These are phyloP conservation scores for Ammodytes dubius DNA, from an alignment of 2,113 vertebrate species.

Conservation along the genomic window DNA sequence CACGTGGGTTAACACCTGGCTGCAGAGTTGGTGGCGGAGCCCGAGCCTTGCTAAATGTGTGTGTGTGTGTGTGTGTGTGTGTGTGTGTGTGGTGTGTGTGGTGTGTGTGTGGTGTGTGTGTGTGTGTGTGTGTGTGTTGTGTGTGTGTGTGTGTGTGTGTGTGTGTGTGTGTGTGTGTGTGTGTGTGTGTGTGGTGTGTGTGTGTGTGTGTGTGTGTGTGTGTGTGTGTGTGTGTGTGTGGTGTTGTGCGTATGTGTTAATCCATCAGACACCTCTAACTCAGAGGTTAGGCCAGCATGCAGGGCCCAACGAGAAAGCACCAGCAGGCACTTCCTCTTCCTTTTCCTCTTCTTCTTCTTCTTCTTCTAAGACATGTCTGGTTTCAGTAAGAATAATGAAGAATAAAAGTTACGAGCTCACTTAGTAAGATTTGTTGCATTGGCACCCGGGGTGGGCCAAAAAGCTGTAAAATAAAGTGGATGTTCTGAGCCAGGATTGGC, in stretches of 20 bases:
- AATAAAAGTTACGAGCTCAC: constrained; percentile 33
- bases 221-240: constrained; percentile 49
- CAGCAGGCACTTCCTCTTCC: constrained; percentile 33
- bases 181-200: too few relatives aligned
- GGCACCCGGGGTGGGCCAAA: constrained; percentile 41
- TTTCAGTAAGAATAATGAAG: constrained; percentile 24
- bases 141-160: too few relatives aligned
- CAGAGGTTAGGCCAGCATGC: constrained; percentile 61
- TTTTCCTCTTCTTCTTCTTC: not conserved
- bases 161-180: too few relatives aligned
- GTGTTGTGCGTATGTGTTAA: constrained; percentile 67
- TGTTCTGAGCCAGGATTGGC: constrained; percentile 69
- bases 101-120: too few relatives aligned
- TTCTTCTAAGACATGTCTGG: constrained; percentile 23
- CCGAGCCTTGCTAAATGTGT: constrained; percentile 56
- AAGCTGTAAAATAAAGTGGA: constrained; percentile 65
- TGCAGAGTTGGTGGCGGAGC: constrained; percentile 71
- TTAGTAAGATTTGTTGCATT: constrained; percentile 32
- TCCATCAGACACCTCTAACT: constrained; percentile 74
- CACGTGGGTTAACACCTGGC: constrained; percentile 86
- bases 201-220: too few relatives aligned
- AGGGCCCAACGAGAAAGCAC: constrained; percentile 26
- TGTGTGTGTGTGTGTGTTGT: too few relatives aligned
- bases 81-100: too few relatives aligned
- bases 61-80: constrained; percentile 40